These are phyloP conservation scores for Eclectus roratus DNA, from an alignment of 2,113 vertebrate genomes.

Conservation along the genomic window DNA sequence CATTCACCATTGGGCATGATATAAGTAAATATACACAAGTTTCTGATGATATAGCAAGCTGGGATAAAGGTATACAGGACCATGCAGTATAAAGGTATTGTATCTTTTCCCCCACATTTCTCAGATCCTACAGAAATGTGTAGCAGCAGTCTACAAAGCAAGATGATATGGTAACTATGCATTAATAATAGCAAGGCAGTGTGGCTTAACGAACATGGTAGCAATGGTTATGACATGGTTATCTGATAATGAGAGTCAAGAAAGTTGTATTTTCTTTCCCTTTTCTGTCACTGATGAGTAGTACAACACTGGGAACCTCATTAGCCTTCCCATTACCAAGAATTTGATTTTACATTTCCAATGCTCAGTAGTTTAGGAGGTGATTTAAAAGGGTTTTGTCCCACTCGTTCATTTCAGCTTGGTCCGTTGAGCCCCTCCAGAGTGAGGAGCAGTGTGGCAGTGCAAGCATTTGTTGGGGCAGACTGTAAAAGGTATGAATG, in stretches of 20 bases:
- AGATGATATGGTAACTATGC: not conserved
- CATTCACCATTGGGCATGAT: not conserved
- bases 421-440: not conserved
- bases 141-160: not conserved
- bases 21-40: not conserved
- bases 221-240: not conserved
- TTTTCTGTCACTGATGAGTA: not conserved
- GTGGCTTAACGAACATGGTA: not conserved
- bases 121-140: not conserved
- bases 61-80: not conserved
- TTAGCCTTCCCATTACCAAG: not conserved
- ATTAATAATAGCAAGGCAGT: not conserved
- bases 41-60: not conserved
- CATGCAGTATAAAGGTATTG: not conserved
- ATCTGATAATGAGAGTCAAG: not conserved
- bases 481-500: not conserved
- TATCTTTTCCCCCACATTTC: not conserved
- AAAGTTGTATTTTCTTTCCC: not conserved
- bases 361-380: not conserved
- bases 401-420: not conserved
- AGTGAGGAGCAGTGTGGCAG: not conserved
- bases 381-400: not conserved
- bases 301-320: not conserved
- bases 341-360: not conserved
- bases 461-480: not conserved